Base-by-base conservation (phyloP, 1,140 invertebrate species). In the Drosophila neocordata region DNA sequence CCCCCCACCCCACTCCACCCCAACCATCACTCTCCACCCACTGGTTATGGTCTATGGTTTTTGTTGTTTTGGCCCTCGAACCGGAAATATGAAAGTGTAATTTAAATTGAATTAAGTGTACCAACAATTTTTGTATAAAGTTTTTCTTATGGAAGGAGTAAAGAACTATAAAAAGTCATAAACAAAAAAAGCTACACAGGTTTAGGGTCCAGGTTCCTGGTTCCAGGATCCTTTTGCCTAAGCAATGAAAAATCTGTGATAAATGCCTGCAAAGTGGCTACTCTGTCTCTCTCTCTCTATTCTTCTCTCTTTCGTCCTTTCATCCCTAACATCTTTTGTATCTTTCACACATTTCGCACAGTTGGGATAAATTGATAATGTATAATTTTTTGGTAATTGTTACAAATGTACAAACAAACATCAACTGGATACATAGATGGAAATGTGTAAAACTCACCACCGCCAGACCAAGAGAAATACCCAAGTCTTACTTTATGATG, bases 81-180 rank as follows among this genome's bases (percentile, higher is more conserved):
- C 85, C 74, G 87, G 87, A 90, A 83, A 83, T 85, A 80, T 90
- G 73, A 77, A 90, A 89, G 87, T 89, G 87, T 90, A 90, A 90
- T 90, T 90, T 90, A 90, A 90, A 90, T 90, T 90, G 87, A 90
- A 90, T 90, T 90, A 90, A 83, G 83, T 88, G 83, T 69, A 72
- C 68, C 60, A 38, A n/a, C 38, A 44, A 31, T 38, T 5, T 52
- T 41, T 44, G 38, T 68, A 22, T 66, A 8, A 37, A 12, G 75
- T 52, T 52, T 66, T 60, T 57, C 75, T 52, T 69, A 44, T 35
- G 6, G 34, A n/a, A n/a, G n/a, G n/a, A n/a, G n/a, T n/a, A n/a
- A n/a, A n/a, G n/a, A n/a, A n/a, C n/a, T n/a, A n/a, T n/a, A n/a
- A n/a, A n/a, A n/a, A n/a, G n/a, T n/a, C n/a, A n/a, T n/a, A n/a